phyloP scores from a whole-genome alignment of 2,113 vertebrate genomes.

The Synodontis membranacea region DNA sequence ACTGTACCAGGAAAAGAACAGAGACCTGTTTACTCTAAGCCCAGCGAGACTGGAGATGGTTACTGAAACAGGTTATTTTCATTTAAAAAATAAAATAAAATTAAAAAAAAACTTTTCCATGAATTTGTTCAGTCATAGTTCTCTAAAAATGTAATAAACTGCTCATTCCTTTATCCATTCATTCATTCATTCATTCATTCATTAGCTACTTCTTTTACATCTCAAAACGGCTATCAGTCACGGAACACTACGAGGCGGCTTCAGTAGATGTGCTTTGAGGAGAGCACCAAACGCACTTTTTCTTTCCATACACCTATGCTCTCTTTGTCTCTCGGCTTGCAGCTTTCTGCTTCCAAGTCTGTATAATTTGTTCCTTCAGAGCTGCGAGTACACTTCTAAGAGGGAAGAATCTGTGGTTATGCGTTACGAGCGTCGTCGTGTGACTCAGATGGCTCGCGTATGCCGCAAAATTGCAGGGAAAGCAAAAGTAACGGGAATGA shows the following conservation, averaged over 20 bases:
- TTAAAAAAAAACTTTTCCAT: not conserved
- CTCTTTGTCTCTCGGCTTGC: not conserved
- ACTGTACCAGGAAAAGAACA: not conserved
- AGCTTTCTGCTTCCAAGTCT: not conserved
- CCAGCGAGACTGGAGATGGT: not conserved
- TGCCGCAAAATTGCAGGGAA: conserved; percentile 1
- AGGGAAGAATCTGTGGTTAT: conserved; percentile 15
- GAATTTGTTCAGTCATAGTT: not conserved
- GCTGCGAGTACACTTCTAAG: not conserved
- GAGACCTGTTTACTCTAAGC: not conserved
- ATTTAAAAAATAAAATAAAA: not conserved
- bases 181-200: not conserved
- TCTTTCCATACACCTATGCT: not conserved
- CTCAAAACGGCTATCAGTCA: not conserved
- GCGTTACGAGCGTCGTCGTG: not conserved
- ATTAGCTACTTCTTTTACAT: not conserved
- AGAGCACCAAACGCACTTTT: not conserved
- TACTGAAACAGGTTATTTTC: not conserved
- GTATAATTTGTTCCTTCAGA: not conserved
- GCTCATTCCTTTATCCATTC: no score
- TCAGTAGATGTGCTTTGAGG: not conserved
- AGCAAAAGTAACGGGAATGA: not conserved
- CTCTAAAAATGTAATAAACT: not conserved
- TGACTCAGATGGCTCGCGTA: not conserved
- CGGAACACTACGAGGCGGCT: not conserved